Percentiles rank a stretch among this genome's conserved stretches.
Conservation (phyloP, 2,797 vertebrate genomes). For the Cirrhinus molitorella region DNA sequence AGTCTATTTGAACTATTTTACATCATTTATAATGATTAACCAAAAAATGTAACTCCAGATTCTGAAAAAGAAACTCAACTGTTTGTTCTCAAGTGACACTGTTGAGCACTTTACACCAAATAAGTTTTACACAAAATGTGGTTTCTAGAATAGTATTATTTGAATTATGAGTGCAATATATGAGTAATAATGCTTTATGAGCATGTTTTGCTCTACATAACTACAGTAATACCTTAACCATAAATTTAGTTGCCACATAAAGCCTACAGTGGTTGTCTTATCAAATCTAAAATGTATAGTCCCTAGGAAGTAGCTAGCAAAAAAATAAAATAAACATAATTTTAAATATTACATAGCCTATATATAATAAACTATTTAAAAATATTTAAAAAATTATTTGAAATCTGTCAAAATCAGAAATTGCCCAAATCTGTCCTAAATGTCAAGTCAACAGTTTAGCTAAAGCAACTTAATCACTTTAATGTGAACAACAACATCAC, state of each 20-base stretch:
- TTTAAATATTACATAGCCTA: too few relatives aligned
- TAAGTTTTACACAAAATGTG: neutral
- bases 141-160: neutral
- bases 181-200: neutral
- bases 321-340: too few relatives aligned
- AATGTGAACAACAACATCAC: too few relatives aligned
- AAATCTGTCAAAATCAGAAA: too few relatives aligned
- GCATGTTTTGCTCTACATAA: neutral
- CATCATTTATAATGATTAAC: neutral
- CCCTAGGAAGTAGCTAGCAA: too few relatives aligned
- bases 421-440: neutral
- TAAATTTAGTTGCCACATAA: neutral
- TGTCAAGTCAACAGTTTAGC: neutral
- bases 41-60: neutral
- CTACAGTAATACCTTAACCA: neutral
- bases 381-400: too few relatives aligned
- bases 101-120: neutral
- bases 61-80: neutral
- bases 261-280: neutral
- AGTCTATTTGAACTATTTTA: neutral
- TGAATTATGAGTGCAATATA: neutral
- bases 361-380: too few relatives aligned
- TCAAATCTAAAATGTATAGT: too few relatives aligned
- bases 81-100: neutral
- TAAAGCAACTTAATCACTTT: too few relatives aligned